Evolutionary conservation across 1,140 invertebrate genomes (phyloP).

Genomic region (Aphis gossypii): DNA sequence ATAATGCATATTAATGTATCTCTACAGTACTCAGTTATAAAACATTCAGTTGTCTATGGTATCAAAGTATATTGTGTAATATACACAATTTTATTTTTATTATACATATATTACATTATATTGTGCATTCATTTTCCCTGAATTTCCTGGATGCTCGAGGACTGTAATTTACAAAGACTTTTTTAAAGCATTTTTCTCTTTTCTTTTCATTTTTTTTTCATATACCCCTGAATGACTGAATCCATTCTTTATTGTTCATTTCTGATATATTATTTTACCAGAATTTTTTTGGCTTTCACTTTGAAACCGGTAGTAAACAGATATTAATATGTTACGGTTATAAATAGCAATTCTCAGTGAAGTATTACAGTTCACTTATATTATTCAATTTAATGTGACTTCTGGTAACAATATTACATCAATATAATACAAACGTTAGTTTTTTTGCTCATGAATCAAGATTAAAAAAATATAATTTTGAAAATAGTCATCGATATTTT

Average conservation of each 20-base stretch:
- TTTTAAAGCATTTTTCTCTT: neutral
- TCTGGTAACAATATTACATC: neutral
- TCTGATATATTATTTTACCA: slow-evolving; percentile 24
- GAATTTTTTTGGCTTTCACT: neutral
- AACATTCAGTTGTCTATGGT: neutral
- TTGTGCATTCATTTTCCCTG: neutral
- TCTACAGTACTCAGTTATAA: neutral
- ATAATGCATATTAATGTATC: neutral
- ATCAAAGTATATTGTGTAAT: neutral
- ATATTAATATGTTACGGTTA: slow-evolving; percentile 9
- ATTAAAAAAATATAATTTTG: neutral
- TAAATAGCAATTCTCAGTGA: neutral
- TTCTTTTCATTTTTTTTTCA: neutral
- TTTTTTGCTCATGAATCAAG: neutral
- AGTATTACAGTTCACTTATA: neutral
- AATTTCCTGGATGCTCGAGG: neutral
- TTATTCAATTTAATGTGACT: neutral
- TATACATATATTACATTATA: neutral
- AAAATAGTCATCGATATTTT: neutral
- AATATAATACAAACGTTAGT: neutral
- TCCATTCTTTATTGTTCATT: neutral
- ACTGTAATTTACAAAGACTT: neutral
- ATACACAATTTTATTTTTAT: slow-evolving; percentile 3
- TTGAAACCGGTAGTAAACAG: neutral
- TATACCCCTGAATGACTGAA: neutral